These are phyloP conservation scores for Taeniopygia guttata DNA, from an alignment of 2,797 vertebrate genomes.

Conservation along the genomic window DNA sequence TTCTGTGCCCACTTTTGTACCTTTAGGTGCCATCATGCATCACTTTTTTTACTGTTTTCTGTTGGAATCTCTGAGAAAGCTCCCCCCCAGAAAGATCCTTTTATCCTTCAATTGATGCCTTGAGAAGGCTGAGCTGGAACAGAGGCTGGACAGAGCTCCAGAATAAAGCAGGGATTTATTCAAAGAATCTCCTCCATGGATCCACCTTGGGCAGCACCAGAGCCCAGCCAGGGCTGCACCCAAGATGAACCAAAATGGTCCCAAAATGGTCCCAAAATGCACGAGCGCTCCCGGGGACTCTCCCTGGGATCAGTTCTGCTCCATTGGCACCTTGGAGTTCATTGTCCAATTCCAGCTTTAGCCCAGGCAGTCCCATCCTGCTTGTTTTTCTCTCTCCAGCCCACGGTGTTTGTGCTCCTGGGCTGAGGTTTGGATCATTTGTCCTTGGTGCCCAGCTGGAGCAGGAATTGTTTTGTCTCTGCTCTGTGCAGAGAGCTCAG, in stretches of 20 bases:
- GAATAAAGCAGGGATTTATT: not conserved
- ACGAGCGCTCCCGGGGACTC: too few relatives aligned
- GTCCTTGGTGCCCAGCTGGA: not conserved
- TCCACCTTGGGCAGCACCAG: not conserved
- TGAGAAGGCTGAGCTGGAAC: not conserved
- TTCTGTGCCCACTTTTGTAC: not conserved
- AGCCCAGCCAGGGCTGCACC: too few relatives aligned
- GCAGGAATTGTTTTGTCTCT: not conserved
- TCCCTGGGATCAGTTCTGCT: not conserved
- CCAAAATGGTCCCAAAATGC: too few relatives aligned
- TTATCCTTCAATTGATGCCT: not conserved
- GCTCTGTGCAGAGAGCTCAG: not conserved
- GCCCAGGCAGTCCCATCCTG: not conserved
- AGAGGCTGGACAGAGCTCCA: not conserved
- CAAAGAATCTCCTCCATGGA: not conserved
- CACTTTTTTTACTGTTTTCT: not conserved
- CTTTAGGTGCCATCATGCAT: not conserved
- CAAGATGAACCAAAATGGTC: too few relatives aligned
- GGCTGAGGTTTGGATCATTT: not conserved
- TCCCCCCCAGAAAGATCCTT: not conserved
- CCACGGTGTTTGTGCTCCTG: not conserved
- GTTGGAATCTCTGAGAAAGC: not conserved
- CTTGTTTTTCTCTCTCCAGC: not conserved
- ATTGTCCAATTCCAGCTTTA: too few relatives aligned
- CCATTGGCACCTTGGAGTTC: not conserved